Conservation (phyloP, 2,797 vertebrate genomes). For the Sebastes kiyomatsui region DNA sequence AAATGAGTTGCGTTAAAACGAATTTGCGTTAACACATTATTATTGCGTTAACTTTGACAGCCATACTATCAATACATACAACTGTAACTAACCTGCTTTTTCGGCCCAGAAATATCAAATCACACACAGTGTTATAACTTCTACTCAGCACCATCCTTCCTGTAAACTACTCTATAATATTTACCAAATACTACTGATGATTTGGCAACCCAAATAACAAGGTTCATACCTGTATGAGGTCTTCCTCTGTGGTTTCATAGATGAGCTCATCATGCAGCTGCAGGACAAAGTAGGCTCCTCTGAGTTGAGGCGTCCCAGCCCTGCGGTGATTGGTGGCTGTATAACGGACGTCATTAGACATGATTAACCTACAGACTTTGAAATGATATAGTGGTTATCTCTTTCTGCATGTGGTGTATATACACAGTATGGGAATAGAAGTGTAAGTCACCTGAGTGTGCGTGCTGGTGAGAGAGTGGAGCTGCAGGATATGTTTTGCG, state of each 20-base stretch:
- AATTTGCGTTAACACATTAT: no score
- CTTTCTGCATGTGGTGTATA: neutral
- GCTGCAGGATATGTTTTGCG: slow-evolving; percentile 77
- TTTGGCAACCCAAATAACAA: neutral
- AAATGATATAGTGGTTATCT: neutral
- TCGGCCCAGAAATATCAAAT: neutral
- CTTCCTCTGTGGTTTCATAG: slow-evolving; percentile 92
- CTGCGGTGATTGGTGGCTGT: slow-evolving; percentile 54
- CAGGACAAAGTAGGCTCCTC: slow-evolving; percentile 92
- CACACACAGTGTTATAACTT: neutral
- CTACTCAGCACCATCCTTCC: neutral
- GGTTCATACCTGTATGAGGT: slow-evolving; percentile 88
- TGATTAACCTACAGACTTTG: neutral
- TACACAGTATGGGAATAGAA: neutral
- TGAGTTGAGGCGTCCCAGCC: slow-evolving; percentile 58
- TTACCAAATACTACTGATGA: neutral
- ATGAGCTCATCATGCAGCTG: slow-evolving; percentile 98
- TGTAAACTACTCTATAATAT: neutral
- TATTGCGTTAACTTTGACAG: no score
- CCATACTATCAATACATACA: neutral
- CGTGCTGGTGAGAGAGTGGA: slow-evolving; percentile 87
- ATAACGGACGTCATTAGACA: neutral
- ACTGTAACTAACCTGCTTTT: neutral
- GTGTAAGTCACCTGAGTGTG: slow-evolving; percentile 64
- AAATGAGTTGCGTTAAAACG: no score